Percentiles rank a stretch among this genome's conserved stretches.
These are phyloP conservation scores for Sminthopsis crassicaudata DNA, from an alignment of 2,113 vertebrate genomes.

Conservation along the genomic window DNA sequence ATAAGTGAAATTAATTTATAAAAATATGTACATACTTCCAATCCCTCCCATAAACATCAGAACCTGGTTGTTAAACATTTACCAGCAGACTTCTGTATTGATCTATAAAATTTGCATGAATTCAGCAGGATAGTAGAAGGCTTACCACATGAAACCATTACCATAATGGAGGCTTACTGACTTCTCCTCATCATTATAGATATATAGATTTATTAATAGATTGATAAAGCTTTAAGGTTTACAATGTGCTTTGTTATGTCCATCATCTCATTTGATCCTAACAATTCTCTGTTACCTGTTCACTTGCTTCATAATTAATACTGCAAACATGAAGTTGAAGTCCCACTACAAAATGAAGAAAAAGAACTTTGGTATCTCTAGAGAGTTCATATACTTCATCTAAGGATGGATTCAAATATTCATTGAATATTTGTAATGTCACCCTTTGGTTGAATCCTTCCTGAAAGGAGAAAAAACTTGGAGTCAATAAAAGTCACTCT, in stretches of 20 bases:
- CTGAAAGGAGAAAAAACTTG: too few relatives aligned
- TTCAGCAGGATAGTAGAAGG: background rate
- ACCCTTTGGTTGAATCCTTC: too few relatives aligned
- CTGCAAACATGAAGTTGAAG: background rate
- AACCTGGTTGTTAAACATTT: background rate
- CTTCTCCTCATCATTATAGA: background rate
- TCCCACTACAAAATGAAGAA: too few relatives aligned
- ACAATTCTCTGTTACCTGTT: background rate
- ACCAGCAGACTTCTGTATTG: background rate
- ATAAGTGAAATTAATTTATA: background rate
- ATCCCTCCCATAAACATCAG: accelerated
- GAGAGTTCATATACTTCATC: too few relatives aligned
- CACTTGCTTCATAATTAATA: background rate
- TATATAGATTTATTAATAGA: too few relatives aligned
- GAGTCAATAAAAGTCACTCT: too few relatives aligned
- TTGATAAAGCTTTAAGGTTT: background rate
- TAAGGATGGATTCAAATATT: too few relatives aligned
- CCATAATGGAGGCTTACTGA: background rate
- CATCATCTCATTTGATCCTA: background rate
- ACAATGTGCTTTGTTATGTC: background rate
- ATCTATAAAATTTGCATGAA: background rate
- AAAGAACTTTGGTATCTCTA: too few relatives aligned
- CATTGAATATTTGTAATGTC: too few relatives aligned
- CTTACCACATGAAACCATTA: background rate
- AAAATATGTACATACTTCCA: background rate